Conservation (phyloP, 2,113 vertebrate species). For the Poecilia latipinna region DNA sequence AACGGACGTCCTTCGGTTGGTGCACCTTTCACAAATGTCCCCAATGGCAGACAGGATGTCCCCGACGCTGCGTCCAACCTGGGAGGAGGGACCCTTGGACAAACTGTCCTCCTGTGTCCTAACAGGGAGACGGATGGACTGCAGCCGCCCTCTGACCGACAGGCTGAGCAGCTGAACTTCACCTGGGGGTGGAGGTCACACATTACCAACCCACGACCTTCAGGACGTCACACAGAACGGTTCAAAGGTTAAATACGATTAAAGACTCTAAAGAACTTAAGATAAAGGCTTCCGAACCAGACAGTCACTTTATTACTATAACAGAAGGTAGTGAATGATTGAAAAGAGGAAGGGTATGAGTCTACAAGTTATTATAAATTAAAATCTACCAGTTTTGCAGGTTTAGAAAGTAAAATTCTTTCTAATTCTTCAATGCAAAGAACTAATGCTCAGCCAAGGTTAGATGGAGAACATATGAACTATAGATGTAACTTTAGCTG, state of each 20-base stretch:
- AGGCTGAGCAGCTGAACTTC: conserved; percentile 81
- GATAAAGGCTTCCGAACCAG: too few relatives aligned
- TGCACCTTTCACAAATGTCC: conserved; percentile 87
- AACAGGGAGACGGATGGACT: conserved; percentile 78
- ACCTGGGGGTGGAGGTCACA: conserved; percentile 61
- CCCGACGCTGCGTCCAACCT: conserved; percentile 80
- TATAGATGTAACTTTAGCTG: too few relatives aligned
- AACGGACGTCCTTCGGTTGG: background rate
- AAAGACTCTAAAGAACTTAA: too few relatives aligned
- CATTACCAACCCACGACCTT: background rate
- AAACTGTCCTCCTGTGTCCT: conserved; percentile 10
- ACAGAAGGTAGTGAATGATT: background rate
- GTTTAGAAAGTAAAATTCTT: background rate
- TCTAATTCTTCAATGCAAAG: background rate
- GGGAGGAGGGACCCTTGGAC: conserved; percentile 40
- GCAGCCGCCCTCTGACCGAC: conserved; percentile 85
- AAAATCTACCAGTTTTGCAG: background rate
- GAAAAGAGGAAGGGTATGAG: background rate
- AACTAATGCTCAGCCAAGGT: background rate
- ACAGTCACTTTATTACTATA: background rate
- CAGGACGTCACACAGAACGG: too few relatives aligned
- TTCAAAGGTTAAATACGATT: too few relatives aligned
- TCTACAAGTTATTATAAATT: background rate
- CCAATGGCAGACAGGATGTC: conserved; percentile 88
- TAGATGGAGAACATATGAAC: background rate